Base-by-base conservation (phyloP, 23 tunicate genomes). In the Botrylloides violaceus region DNA sequence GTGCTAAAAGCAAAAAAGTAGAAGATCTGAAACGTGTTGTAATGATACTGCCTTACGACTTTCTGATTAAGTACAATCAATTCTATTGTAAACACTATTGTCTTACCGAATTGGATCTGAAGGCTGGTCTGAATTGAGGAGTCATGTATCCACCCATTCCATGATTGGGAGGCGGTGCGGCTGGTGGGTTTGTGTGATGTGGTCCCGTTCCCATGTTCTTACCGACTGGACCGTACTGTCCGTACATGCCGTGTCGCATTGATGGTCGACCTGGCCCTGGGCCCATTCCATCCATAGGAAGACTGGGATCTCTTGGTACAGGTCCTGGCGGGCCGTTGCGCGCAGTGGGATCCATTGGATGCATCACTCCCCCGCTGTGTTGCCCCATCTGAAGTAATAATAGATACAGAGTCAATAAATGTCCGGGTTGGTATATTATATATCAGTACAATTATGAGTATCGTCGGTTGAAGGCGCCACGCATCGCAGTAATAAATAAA, bases 151-250 rank as follows among this genome's bases (percentile, higher is more conserved):
- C 70, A 27, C 70, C 70, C 33, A 33, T 31, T 3, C 70, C 70
- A 31, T 63, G 70, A 36, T n/a, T 68, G 29, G 56, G 74, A 0
- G 74, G 74, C 0, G 74, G 37, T 18, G 0, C 37, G 57, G 56
- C 32, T 6, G 74, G 74, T 1, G 36, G 58, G 2, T 68, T 43
- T 32, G 37, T 43, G 21, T 39, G 74, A 22, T 68, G 74, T 4
- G 74, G 74, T 64, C 36, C 62, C 23, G 62, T 28, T 3, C 70
- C 70, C 70, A 63, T 63, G 33, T 9, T 63, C 35, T 31, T 63
- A 3, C 70, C 70, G 18, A 33, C 18, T 28, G 26, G 70, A 4
- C 70, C 70, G 33, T 63, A 63, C 35, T 63, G 70, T 27, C 33
- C 70, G 18, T 27, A 27, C 36, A 63, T 31, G 70, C 35, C 9